phyloP scores from a whole-genome alignment of 2,797 vertebrate species.

The Percopsis omiscomaycus region DNA sequence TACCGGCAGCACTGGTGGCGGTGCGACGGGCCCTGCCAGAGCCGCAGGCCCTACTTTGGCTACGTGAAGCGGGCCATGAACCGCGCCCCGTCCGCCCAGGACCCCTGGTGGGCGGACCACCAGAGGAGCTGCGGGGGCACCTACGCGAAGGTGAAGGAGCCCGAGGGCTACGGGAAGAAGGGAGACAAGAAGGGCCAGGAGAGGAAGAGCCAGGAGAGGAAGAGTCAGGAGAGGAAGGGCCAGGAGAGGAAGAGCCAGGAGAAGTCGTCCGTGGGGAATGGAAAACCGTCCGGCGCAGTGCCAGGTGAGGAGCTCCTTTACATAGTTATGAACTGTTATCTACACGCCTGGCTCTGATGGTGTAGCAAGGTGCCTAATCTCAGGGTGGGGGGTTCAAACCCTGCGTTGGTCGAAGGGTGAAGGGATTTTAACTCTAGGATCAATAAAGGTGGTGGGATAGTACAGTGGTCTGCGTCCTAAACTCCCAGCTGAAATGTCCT shows the following conservation, averaged over 20 bases:
- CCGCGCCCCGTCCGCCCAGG: conserved; percentile 86
- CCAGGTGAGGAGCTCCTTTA: conserved; percentile 35
- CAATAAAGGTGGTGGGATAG: too few relatives aligned
- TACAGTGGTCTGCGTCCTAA: too few relatives aligned
- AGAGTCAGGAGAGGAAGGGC: conserved; percentile 14
- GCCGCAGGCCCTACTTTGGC: conserved; percentile 85
- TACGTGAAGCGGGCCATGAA: conserved; percentile 94
- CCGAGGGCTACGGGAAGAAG: conserved; percentile 87
- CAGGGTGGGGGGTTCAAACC: too few relatives aligned
- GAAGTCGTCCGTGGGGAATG: conserved; percentile 25
- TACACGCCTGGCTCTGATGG: too few relatives aligned
- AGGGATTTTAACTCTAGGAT: too few relatives aligned
- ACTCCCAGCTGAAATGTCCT: too few relatives aligned
- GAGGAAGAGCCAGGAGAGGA: conserved; percentile 32
- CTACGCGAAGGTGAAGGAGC: conserved; percentile 90
- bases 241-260: too few relatives aligned
- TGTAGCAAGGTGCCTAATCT: too few relatives aligned
- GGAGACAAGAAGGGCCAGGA: conserved; percentile 46
- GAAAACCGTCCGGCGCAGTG: conserved; percentile 39
- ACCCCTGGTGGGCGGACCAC: conserved; percentile 94
- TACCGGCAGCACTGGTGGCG: conserved; percentile 98
- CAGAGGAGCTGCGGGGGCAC: conserved; percentile 86
- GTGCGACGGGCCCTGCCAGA: conserved; percentile 88
- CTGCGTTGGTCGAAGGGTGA: too few relatives aligned
- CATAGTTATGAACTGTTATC: too few relatives aligned